These are phyloP conservation scores for Phrynocephalus versicolor DNA, from an alignment of 2,113 vertebrate genomes.

Conservation along the genomic window DNA sequence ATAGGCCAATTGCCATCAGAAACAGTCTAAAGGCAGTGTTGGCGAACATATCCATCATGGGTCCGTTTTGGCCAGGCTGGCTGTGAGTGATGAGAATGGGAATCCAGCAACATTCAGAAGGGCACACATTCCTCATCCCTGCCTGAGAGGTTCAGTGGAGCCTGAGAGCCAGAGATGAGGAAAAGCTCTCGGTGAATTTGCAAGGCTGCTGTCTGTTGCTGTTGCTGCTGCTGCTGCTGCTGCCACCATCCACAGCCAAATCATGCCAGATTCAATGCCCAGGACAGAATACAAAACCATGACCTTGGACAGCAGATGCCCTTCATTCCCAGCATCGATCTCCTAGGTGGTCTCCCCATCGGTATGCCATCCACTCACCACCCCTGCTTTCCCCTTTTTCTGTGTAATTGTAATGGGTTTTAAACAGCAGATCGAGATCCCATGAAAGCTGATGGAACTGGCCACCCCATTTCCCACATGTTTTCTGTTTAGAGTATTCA, in stretches of 20 bases:
- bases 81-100: no score
- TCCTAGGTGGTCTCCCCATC: neutral
- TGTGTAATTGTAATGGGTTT: constrained; percentile 11
- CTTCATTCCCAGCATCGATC: neutral
- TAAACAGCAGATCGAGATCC: neutral
- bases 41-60: no score
- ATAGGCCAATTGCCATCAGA: neutral
- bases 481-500: neutral
- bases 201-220: neutral
- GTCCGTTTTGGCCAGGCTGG: no score
- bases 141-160: neutral
- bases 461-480: neutral
- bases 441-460: neutral
- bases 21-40: no score
- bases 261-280: neutral
- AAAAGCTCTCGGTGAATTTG: no score
- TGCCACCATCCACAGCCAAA: no score
- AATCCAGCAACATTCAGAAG: neutral
- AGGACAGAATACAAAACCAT: neutral
- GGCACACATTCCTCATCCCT: neutral
- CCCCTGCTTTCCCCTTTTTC: neutral
- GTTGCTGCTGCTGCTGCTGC: no score
- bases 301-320: neutral
- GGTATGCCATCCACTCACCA: neutral
- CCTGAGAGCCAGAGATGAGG: neutral